phyloP scores from a whole-genome alignment of 2,113 vertebrate genomes.

The Procapra przewalskii region DNA sequence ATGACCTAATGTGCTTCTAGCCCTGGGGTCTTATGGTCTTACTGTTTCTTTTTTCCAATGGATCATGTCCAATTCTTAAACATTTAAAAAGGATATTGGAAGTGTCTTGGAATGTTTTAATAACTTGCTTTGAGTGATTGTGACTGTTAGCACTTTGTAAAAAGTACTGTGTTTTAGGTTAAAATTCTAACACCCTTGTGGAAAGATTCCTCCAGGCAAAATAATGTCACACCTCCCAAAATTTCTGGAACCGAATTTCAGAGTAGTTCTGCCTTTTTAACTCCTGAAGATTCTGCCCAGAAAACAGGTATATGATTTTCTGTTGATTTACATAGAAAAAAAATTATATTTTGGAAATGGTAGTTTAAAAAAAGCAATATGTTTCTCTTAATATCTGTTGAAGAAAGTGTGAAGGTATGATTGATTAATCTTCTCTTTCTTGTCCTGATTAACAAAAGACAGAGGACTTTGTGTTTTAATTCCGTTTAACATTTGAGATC shows the following conservation, averaged over 20 bases:
- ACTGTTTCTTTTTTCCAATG: not conserved
- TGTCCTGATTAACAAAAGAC: not conserved
- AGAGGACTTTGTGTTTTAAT: not conserved
- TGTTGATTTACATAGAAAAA: not conserved
- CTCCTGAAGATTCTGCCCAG: slow-evolving; percentile 16
- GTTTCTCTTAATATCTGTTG: not conserved
- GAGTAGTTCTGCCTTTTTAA: slow-evolving; percentile 23
- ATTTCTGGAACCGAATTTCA: not conserved
- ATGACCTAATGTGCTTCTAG: not conserved
- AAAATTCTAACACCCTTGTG: not conserved
- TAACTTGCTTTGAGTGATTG: not conserved
- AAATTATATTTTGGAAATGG: not conserved
- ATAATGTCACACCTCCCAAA: not conserved
- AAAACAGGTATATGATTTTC: slow-evolving; percentile 45
- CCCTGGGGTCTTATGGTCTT: not conserved
- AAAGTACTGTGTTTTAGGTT: slow-evolving; percentile 28
- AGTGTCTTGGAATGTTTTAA: not conserved
- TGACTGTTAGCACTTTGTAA: not conserved
- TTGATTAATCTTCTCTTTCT: not conserved
- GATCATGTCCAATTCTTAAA: not conserved
- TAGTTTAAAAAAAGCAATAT: not conserved
- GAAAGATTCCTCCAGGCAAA: not conserved
- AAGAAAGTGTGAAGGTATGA: not conserved
- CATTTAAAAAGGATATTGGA: not conserved
- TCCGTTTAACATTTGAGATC: not conserved